Conservation (phyloP, 2,797 vertebrate genomes). For the Gymnothorax reevesii region DNA sequence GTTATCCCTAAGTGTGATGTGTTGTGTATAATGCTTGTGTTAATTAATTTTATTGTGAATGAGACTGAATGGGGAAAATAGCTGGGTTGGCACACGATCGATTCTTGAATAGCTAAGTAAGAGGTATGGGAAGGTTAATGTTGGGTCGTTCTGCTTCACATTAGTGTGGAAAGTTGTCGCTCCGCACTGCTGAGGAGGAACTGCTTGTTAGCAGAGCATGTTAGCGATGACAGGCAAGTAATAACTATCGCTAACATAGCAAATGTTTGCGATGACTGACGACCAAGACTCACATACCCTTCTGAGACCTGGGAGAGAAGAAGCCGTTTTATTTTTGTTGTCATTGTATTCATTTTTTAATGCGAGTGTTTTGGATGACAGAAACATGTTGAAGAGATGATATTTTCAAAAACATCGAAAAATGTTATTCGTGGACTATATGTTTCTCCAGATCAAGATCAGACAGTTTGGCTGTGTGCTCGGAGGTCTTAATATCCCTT, state of each 20-base stretch:
- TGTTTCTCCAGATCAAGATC: too few relatives aligned
- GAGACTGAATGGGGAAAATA: neutral
- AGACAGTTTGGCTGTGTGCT: too few relatives aligned
- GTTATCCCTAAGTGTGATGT: neutral
- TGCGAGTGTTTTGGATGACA: too few relatives aligned
- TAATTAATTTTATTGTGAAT: neutral
- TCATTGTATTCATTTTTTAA: too few relatives aligned
- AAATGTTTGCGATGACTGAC: neutral
- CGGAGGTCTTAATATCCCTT: neutral
- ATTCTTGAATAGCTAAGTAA: neutral
- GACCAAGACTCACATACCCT: neutral
- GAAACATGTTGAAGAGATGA: too few relatives aligned
- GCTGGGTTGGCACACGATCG: neutral
- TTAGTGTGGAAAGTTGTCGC: neutral
- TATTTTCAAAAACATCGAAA: too few relatives aligned
- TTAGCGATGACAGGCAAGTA: neutral
- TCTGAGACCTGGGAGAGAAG: too few relatives aligned
- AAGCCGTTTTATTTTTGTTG: too few relatives aligned
- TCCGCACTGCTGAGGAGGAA: neutral
- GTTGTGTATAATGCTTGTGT: neutral
- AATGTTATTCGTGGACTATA: too few relatives aligned
- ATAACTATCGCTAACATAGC: neutral
- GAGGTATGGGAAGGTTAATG: neutral
- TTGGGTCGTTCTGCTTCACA: neutral
- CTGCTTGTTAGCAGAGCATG: neutral